Conservation (phyloP, 2,113 vertebrate species). For the Syngnathus scovelli region DNA sequence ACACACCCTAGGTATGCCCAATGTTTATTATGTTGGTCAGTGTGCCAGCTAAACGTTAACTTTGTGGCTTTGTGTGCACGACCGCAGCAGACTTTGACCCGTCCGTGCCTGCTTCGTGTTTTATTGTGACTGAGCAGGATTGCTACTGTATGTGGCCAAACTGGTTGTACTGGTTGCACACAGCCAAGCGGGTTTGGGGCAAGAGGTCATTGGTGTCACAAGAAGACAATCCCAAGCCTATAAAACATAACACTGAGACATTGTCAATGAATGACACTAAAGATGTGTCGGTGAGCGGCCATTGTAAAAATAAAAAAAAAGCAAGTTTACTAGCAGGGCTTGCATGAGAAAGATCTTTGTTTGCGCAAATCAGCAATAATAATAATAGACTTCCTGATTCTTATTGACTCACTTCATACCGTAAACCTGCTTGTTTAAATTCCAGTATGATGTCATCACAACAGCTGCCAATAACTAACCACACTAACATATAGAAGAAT, state of each 20-base stretch:
- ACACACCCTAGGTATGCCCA: not conserved
- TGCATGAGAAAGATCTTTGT: not conserved
- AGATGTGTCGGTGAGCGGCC: not conserved
- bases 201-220: not conserved
- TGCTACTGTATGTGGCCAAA: not conserved
- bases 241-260: not conserved
- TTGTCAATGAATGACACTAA: not conserved
- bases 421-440: too few relatives aligned
- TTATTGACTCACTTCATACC: not conserved
- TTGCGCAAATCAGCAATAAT: not conserved
- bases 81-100: not conserved
- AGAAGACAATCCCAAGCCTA: not conserved
- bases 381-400: not conserved
- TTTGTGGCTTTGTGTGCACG: not conserved
- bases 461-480: not conserved
- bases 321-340: not conserved
- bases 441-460: not conserved
- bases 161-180: not conserved
- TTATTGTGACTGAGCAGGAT: not conserved
- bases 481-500: not conserved
- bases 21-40: not conserved
- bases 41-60: not conserved
- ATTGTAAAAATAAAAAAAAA: not conserved
- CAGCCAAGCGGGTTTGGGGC: not conserved
- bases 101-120: not conserved